Conservation (phyloP, 2,113 vertebrate genomes). For the Coracopsis vasa region DNA sequence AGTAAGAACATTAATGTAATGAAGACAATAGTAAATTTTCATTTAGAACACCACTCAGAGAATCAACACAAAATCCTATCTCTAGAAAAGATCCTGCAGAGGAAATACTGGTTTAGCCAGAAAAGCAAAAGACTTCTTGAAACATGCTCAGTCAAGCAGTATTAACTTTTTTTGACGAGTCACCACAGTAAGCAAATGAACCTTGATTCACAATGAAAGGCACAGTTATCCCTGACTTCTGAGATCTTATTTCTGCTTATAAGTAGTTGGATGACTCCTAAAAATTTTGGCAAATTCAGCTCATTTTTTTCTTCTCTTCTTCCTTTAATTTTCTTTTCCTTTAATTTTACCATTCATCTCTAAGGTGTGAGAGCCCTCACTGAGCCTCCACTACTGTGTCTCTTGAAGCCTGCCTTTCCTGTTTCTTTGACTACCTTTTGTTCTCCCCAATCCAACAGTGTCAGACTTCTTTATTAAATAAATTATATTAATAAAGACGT, state of each 20-base stretch:
- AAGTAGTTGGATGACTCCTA: neutral
- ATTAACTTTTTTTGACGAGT: neutral
- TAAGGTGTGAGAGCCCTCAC: neutral
- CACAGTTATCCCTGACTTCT: neutral
- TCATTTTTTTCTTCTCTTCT: neutral
- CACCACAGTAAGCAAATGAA: neutral
- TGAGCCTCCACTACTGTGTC: neutral
- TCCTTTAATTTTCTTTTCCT: neutral
- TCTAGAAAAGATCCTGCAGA: neutral
- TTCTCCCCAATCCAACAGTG: neutral
- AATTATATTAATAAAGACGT: slow-evolving; percentile 8
- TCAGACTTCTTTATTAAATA: slow-evolving; percentile 1
- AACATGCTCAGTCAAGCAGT: neutral
- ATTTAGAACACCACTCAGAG: neutral
- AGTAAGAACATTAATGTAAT: neutral
- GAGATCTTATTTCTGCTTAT: neutral
- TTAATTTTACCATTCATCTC: neutral
- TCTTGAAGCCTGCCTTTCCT: neutral
- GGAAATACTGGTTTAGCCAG: neutral
- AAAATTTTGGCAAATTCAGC: neutral
- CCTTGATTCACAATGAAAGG: neutral
- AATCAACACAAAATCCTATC: neutral
- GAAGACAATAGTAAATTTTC: neutral
- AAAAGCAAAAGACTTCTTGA: neutral
- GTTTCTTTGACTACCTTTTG: neutral